Percentiles rank a stretch among this genome's conserved stretches.
These are phyloP conservation scores for Stichopus horrens DNA, from an alignment of 53 echinoderm and acorn worm species.

Conservation along the genomic window DNA sequence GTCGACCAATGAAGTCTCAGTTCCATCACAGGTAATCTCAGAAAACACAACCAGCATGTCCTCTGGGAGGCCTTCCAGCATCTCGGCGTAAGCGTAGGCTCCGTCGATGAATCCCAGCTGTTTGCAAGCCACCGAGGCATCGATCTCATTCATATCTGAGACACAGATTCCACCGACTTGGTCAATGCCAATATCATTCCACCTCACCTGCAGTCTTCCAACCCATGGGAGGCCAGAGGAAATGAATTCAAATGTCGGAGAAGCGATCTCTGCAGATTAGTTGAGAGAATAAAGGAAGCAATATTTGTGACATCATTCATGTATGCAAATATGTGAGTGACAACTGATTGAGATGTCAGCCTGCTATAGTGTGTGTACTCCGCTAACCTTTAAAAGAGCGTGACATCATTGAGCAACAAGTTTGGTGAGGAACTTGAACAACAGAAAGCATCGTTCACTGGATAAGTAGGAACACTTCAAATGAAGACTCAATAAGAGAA, in stretches of 20 bases:
- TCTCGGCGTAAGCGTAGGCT: neutral
- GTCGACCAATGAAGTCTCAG: neutral
- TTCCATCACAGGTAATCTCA: constrained; percentile 18
- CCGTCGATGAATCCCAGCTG: constrained; percentile 14
- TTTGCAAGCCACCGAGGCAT: constrained; percentile 17
- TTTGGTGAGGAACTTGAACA: too few species aligned
- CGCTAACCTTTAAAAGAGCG: too few species aligned
- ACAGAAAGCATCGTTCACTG: too few species aligned
- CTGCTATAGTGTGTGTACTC: too few species aligned
- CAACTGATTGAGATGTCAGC: too few species aligned
- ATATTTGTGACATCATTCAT: too few species aligned
- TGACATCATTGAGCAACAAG: too few species aligned
- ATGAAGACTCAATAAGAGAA: too few species aligned
- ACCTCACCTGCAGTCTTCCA: neutral
- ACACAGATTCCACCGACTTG: constrained; percentile 9
- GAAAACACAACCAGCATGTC: neutral
- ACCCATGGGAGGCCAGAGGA: constrained; percentile 1
- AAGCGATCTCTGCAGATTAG: neutral
- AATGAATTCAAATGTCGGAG: neutral
- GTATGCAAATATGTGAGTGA: too few species aligned
- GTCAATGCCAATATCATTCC: constrained; percentile 21
- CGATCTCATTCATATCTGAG: neutral
- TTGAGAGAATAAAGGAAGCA: neutral
- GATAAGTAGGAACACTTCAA: too few species aligned
- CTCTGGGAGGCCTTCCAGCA: neutral